Conservation (phyloP, 2,888 invertebrate species). For the Colletes collaris region DNA sequence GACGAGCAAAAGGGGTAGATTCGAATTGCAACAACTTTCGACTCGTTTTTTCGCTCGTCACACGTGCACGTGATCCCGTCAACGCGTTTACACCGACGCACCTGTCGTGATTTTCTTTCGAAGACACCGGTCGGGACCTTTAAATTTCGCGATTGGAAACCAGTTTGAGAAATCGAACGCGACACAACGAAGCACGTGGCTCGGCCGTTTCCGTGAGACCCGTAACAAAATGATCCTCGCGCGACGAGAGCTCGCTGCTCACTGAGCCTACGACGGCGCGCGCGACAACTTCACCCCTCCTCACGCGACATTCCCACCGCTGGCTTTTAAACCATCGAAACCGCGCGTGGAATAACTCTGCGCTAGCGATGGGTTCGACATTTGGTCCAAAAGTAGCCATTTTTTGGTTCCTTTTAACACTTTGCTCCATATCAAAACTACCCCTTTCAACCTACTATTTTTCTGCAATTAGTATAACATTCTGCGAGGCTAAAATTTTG, state of each 20-base stretch:
- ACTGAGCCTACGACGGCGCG: constrained; percentile 66
- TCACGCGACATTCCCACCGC: background rate
- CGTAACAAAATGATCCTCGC: constrained; percentile 58
- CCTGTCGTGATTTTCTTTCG: constrained; percentile 7
- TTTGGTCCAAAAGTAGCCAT: background rate
- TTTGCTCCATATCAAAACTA: too few relatives aligned
- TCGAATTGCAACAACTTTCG: constrained; percentile 56
- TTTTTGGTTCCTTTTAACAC: too few relatives aligned
- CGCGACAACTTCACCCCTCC: constrained; percentile 29
- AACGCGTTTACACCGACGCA: constrained; percentile 16
- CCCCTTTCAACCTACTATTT: too few relatives aligned
- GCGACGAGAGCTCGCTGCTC: constrained; percentile 77
- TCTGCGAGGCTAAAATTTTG: too few relatives aligned
- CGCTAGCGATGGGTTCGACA: constrained; percentile 1
- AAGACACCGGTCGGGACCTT: background rate
- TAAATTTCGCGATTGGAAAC: background rate
- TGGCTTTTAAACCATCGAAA: background rate
- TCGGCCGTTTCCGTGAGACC: constrained; percentile 20
- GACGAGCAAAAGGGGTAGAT: constrained; percentile 19
- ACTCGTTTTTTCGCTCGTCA: constrained; percentile 51
- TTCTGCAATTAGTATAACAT: too few relatives aligned
- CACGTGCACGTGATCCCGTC: constrained; percentile 47
- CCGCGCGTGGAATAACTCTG: constrained; percentile 17
- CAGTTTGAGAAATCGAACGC: background rate
- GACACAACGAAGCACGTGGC: constrained; percentile 71